Conservation (phyloP, 92 coral and sea anemone species). For the Porites rus region DNA sequence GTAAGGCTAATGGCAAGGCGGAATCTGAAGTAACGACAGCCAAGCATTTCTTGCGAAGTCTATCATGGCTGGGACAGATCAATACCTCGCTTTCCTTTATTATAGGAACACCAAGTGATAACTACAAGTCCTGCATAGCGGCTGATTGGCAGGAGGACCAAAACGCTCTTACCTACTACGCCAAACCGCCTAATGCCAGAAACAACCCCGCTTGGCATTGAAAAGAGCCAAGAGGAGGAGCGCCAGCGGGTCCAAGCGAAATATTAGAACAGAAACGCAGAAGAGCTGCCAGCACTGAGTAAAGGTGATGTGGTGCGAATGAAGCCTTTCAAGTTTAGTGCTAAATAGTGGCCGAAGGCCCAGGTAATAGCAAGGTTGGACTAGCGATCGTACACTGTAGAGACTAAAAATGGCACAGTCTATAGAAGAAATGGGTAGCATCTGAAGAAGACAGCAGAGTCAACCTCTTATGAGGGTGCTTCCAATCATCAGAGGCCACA, state of each 20-base stretch:
- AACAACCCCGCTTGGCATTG: background rate
- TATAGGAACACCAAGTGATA: constrained; percentile 44
- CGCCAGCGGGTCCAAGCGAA: constrained; percentile 16
- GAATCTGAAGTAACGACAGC: constrained; percentile 38
- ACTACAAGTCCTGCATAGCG: constrained; percentile 31
- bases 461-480: background rate
- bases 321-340: constrained; percentile 6
- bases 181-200: constrained; percentile 2
- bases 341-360: background rate
- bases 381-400: background rate
- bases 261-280: background rate
- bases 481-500: background rate
- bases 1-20: constrained; percentile 38
- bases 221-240: background rate
- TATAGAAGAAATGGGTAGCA: background rate
- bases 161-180: constrained; percentile 24
- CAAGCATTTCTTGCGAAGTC: constrained; percentile 23
- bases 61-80: constrained; percentile 38
- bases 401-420: background rate
- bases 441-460: background rate
- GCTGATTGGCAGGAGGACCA: constrained; percentile 31
- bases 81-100: constrained; percentile 25
- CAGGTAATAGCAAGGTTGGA: background rate
- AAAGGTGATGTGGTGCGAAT: background rate
- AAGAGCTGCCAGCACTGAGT: background rate